phyloP scores from a whole-genome alignment of 1,140 invertebrate species.

The Aphelinus certus region DNA sequence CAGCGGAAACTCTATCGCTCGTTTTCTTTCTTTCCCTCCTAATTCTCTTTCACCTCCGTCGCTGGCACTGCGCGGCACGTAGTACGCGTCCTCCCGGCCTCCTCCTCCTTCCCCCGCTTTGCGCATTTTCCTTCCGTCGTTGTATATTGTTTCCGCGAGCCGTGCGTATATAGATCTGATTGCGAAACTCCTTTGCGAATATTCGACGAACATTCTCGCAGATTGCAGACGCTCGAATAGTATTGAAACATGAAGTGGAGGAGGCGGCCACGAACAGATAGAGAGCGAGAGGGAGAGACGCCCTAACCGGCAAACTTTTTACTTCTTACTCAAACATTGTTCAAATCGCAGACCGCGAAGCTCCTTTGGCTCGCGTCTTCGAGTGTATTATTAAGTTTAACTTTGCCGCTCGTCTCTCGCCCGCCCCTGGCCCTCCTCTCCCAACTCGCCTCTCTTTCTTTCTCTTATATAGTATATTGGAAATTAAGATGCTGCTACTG shows the following conservation, averaged over 20 bases:
- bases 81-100: neutral
- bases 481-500: slow-evolving; percentile 10
- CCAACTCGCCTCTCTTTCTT: neutral
- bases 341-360: slow-evolving; percentile 14
- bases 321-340: slow-evolving; percentile 31
- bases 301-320: slow-evolving; percentile 17
- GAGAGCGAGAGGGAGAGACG: neutral
- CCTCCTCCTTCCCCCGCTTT: neutral
- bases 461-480: neutral
- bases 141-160: slow-evolving; percentile 13
- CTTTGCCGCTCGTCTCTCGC: slow-evolving; percentile 3
- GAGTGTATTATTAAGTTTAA: slow-evolving; percentile 25
- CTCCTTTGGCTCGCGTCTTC: neutral
- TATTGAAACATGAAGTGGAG: slow-evolving; percentile 24
- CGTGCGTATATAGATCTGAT: slow-evolving; percentile 1
- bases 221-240: slow-evolving; percentile 18
- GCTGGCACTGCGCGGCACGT: neutral
- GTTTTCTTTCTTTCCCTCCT: slow-evolving; percentile 9
- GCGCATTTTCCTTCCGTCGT: neutral
- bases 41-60: slow-evolving; percentile 10
- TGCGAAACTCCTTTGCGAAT: slow-evolving; percentile 30
- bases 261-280: too few species aligned
- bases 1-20: slow-evolving; percentile 10
- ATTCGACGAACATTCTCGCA: slow-evolving; percentile 12
- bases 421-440: neutral